phyloP scores from a whole-genome alignment of 2,888 invertebrate genomes.

The Acleris sparsana region DNA sequence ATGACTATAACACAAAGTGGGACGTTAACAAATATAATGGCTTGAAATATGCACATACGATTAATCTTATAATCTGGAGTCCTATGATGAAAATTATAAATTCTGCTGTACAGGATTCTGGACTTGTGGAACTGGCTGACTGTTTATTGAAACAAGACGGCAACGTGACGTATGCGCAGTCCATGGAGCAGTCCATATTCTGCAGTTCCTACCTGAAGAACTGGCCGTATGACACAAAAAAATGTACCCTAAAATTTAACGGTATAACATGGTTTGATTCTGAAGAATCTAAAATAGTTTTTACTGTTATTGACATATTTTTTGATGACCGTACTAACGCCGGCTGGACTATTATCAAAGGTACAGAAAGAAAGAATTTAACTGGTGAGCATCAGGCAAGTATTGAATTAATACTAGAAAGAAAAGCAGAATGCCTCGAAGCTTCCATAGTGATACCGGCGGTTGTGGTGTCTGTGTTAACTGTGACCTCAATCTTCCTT shows the following conservation, averaged over 20 bases:
- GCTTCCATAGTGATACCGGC: slow-evolving; percentile 22
- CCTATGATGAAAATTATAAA: slow-evolving; percentile 48
- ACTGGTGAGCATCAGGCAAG: slow-evolving; percentile 20
- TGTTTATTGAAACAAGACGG: slow-evolving; percentile 15
- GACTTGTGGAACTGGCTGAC: neutral
- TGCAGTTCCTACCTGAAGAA: slow-evolving; percentile 13
- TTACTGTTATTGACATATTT: neutral
- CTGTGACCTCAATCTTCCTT: slow-evolving; percentile 9
- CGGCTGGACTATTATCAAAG: slow-evolving; percentile 11
- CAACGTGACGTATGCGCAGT: neutral
- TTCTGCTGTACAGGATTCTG: slow-evolving; percentile 7
- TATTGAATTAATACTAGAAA: slow-evolving; percentile 21
- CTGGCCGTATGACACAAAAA: slow-evolving; percentile 26
- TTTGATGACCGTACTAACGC: neutral
- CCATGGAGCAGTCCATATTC: neutral
- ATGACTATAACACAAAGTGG: slow-evolving; percentile 52
- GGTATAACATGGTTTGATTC: neutral
- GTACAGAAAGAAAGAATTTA: slow-evolving; percentile 1
- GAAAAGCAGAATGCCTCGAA: slow-evolving; percentile 22
- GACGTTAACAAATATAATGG: slow-evolving; percentile 48
- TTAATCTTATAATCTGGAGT: slow-evolving; percentile 43
- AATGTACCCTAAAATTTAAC: slow-evolving; percentile 18
- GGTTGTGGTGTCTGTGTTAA: slow-evolving; percentile 12
- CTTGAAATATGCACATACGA: slow-evolving; percentile 36
- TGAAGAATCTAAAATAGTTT: neutral